A percentile compares a stretch with the other conserved stretches of the same genome.
Conservation (phyloP, 1,140 invertebrate species). For the Philotrypesis tridentata region DNA sequence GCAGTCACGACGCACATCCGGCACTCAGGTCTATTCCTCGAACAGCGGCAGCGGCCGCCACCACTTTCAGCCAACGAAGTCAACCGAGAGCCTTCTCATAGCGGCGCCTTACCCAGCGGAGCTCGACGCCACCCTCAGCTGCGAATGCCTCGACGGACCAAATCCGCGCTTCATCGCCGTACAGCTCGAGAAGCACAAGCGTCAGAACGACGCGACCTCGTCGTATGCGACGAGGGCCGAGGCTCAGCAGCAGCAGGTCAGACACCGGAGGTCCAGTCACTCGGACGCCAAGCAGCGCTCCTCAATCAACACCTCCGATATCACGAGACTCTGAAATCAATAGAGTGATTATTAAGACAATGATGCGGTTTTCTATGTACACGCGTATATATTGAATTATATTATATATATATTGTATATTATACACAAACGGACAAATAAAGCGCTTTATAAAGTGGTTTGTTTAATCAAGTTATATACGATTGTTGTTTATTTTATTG, state of each 20-base stretch:
- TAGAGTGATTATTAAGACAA: not conserved
- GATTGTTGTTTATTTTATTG: not conserved
- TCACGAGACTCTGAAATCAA: constrained; percentile 69
- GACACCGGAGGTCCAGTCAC: constrained; percentile 70
- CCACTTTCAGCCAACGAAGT: constrained; percentile 81
- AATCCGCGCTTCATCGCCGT: constrained; percentile 63
- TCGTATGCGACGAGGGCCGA: constrained; percentile 22
- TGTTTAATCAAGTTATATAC: not conserved
- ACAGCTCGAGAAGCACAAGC: constrained; percentile 64
- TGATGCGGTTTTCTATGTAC: constrained; percentile 9
- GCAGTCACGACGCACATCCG: constrained; percentile 62
- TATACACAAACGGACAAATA: constrained; percentile 20
- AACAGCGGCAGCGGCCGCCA: constrained; percentile 64
- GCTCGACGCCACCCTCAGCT: constrained; percentile 78
- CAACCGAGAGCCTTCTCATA: constrained; percentile 84
- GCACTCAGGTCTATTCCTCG: constrained; percentile 63
- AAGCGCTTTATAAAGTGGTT: constrained; percentile 21
- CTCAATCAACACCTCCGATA: constrained; percentile 68
- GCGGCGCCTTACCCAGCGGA: constrained; percentile 75
- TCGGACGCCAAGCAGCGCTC: constrained; percentile 69
- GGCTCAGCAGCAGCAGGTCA: constrained; percentile 66
- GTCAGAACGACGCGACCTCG: constrained; percentile 44
- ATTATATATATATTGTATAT: constrained; percentile 32
- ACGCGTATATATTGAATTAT: constrained; percentile 12
- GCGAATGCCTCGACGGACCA: constrained; percentile 78